These are phyloP conservation scores for Dasysyrphus tricinctus DNA, from an alignment of 2,888 invertebrate genomes.

Conservation along the genomic window DNA sequence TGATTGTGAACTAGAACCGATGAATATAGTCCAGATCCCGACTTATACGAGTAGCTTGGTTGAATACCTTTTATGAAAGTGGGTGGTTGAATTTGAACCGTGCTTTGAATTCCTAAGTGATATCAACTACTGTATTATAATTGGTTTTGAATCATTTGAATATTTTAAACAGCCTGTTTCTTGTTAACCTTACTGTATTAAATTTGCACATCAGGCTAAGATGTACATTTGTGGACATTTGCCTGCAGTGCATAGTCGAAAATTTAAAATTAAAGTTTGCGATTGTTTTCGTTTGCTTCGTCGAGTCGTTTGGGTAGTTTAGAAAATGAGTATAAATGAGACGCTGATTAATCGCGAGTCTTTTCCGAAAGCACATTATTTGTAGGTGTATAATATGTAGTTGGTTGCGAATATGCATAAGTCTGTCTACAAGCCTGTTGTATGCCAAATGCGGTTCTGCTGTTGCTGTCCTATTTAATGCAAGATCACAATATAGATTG, in stretches of 20 bases:
- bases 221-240: conserved; percentile 58
- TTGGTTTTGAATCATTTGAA: too few relatives aligned
- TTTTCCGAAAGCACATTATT: conserved; percentile 2
- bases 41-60: too few relatives aligned
- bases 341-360: conserved; percentile 74
- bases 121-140: too few relatives aligned
- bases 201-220: conserved; percentile 22
- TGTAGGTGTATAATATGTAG: background rate
- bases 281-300: conserved; percentile 61
- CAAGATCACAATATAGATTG: conserved; percentile 72
- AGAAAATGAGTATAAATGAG: conserved; percentile 74
- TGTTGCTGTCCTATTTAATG: conserved; percentile 48
- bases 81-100: too few relatives aligned
- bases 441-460: conserved; percentile 57
- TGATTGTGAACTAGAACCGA: too few relatives aligned
- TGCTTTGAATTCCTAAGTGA: too few relatives aligned
- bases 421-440: conserved; percentile 3
- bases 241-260: conserved; percentile 32
- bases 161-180: background rate
- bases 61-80: too few relatives aligned
- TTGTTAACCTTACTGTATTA: conserved; percentile 46
- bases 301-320: conserved; percentile 56
- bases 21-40: too few relatives aligned
- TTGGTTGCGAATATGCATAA: background rate
- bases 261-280: conserved; percentile 65